Evolutionary conservation across 2,113 vertebrate species (phyloP), one percentile per base, ranked within the genome.

Genomic region (Bungarus multicinctus): DNA sequence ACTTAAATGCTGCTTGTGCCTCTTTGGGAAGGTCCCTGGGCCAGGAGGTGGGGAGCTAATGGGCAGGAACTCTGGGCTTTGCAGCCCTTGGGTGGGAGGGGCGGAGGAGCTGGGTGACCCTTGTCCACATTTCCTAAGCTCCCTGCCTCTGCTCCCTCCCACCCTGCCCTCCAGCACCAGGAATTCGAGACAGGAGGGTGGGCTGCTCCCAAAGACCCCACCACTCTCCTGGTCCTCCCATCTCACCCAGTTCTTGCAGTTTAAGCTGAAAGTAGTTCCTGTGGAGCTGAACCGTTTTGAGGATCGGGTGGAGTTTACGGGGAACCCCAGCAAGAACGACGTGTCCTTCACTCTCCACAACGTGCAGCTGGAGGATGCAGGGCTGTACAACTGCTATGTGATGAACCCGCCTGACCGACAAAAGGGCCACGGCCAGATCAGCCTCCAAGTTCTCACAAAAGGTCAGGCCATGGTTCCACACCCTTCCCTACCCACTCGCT

Each of bases 371-470:
- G 97, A 98, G 8, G 99, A 99, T 0, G 96, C 98, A 91, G 99
- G 99, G 52, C 92, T 97, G 93, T 99, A 99, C 96, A 98, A 98
- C 93, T 99, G 99, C 96, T 98, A 98, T 0, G 97, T 99, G 91
- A 98, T 97, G 93, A 99, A 99, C 96, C 99, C 99, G 0, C 99
- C 99, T 0, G 99, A 99, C 96, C 98, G 99, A 64, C 98, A 98
- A 52, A 98, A 96, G 0, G 99, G 99, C 93, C 97, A 97, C 0
- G 98, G 98, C 34, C 93, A 89, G 96, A 99, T 99, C 96, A 92
- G 96, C 54, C 97, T 99, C 90, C 96, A 95, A 47, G 98, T 99
- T 54, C 97, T 99, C 93, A 98, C 98, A 47, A 95, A 99, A 98
- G 98, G 99, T 99, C 97, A 97, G 98, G 7, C 45, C 0, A 3